Conservation (phyloP, 2,888 invertebrate species). For the Campoplex capitator region DNA sequence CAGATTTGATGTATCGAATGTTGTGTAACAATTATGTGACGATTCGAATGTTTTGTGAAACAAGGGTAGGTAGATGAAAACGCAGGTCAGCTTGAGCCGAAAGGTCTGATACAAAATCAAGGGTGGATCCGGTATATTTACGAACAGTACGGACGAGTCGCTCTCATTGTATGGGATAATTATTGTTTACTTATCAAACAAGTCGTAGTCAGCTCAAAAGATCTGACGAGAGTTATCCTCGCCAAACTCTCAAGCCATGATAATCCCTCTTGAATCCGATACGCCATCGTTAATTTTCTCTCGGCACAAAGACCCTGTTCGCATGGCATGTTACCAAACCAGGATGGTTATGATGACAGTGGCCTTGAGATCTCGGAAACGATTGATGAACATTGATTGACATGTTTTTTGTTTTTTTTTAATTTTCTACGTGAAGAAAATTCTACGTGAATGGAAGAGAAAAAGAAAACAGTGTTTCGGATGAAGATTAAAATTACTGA, state of each 20-base stretch:
- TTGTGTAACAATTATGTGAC: background rate
- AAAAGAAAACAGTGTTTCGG: background rate
- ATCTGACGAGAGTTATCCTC: constrained; percentile 42
- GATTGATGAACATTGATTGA: background rate
- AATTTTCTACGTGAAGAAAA: background rate
- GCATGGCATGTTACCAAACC: constrained; percentile 1
- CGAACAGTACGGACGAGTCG: constrained; percentile 64
- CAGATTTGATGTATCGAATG: background rate
- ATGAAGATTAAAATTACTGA: background rate
- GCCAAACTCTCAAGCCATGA: constrained; percentile 4
- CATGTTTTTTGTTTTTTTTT: background rate
- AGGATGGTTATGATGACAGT: background rate
- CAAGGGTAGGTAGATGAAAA: too few species aligned
- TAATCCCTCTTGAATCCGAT: constrained; percentile 17
- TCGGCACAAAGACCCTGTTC: constrained; percentile 12
- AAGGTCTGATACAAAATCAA: constrained; percentile 5
- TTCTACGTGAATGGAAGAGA: background rate
- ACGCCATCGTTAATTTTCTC: constrained; percentile 18
- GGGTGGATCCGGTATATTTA: constrained; percentile 4
- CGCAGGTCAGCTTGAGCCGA: background rate
- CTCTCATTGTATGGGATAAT: constrained; percentile 79
- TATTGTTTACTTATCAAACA: constrained; percentile 81
- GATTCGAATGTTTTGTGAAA: background rate
- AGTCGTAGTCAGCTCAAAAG: constrained; percentile 66
- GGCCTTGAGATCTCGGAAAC: background rate